Conservation (phyloP, 1,140 invertebrate species). For the Laupala kohalensis region DNA sequence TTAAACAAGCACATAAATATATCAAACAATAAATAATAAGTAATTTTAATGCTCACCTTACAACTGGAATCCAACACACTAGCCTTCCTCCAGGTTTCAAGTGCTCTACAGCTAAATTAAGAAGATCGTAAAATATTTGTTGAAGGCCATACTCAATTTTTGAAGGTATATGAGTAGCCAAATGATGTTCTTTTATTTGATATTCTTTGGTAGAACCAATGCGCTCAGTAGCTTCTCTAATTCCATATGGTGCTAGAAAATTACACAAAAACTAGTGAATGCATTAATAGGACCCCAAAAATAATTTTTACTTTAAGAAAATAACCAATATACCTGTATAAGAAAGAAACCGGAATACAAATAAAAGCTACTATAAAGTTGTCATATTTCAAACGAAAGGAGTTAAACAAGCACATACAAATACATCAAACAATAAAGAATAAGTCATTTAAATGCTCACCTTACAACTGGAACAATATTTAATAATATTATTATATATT, state of each 20-base stretch:
- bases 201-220: slow-evolving; percentile 50
- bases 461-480: no score
- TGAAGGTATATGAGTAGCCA: slow-evolving; percentile 61
- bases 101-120: slow-evolving; percentile 66
- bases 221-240: slow-evolving; percentile 77
- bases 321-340: no score
- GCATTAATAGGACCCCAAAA: no score
- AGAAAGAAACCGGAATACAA: no score
- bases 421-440: neutral
- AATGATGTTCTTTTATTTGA: slow-evolving; percentile 45
- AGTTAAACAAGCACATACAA: neutral
- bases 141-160: slow-evolving; percentile 74
- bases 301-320: no score
- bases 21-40: no score
- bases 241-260: slow-evolving; percentile 81
- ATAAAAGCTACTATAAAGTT: no score
- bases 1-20: no score
- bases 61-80: slow-evolving; percentile 86
- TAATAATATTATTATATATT: no score
- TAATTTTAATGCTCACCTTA: slow-evolving; percentile 49
- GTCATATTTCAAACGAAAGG: no score
- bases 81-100: slow-evolving; percentile 61
- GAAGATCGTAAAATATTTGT: slow-evolving; percentile 68
- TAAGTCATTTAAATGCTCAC: no score
- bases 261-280: neutral